phyloP scores from a whole-genome alignment of 2,888 invertebrate species.

The Lobophora halterata region DNA sequence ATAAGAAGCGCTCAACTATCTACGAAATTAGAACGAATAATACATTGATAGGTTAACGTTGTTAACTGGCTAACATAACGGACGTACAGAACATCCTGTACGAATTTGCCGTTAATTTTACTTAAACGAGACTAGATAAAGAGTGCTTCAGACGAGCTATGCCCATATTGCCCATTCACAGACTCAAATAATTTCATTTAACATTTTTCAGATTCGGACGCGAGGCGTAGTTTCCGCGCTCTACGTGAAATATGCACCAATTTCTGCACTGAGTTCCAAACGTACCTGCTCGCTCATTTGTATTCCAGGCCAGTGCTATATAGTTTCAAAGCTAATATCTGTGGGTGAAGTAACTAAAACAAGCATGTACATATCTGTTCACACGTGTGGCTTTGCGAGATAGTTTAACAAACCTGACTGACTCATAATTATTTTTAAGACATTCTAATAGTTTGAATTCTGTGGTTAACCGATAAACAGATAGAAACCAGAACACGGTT shows the following conservation, averaged over 20 bases:
- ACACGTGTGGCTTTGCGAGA: too few relatives aligned
- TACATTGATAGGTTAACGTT: too few relatives aligned
- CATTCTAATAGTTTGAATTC: slow-evolving; percentile 23
- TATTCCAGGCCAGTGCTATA: slow-evolving; percentile 10
- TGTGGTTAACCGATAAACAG: slow-evolving; percentile 25
- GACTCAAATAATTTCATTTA: slow-evolving; percentile 14
- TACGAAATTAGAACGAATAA: slow-evolving; percentile 19
- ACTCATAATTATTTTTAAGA: slow-evolving; percentile 38
- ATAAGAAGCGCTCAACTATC: too few relatives aligned
- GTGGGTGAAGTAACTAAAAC: slow-evolving; percentile 32
- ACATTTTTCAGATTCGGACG: slow-evolving; percentile 19
- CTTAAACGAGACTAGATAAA: too few relatives aligned
- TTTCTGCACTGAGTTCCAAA: slow-evolving; percentile 16
- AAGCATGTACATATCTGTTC: too few relatives aligned
- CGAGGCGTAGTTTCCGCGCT: slow-evolving; percentile 19
- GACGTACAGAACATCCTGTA: too few relatives aligned
- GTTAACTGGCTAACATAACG: too few relatives aligned
- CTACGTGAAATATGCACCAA: slow-evolving; percentile 15
- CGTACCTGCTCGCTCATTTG: slow-evolving; percentile 17
- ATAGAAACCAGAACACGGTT: slow-evolving; percentile 29
- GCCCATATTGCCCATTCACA: slow-evolving; percentile 7
- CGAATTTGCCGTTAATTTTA: too few relatives aligned
- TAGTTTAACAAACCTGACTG: slow-evolving; percentile 14
- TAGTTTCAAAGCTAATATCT: slow-evolving; percentile 27
- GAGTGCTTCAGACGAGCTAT: too few relatives aligned